Conservation (phyloP, 2,113 vertebrate species). For the Corvus cornix region DNA sequence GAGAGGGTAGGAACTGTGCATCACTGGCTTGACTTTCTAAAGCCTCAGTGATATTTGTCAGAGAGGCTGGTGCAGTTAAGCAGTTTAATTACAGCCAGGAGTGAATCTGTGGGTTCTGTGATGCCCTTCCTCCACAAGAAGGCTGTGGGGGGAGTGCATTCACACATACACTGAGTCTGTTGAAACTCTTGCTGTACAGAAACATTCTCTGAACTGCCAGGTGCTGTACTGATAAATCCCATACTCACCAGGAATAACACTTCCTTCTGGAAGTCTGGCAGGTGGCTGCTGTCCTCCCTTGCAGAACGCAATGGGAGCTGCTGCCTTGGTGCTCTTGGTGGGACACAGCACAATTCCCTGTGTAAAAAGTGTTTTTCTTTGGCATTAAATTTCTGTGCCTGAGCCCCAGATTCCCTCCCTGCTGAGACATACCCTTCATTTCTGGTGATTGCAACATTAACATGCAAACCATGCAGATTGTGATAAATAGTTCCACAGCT, state of each 20-base stretch:
- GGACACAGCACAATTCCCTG: not conserved
- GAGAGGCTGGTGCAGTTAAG: not conserved
- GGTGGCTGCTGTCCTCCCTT: not conserved
- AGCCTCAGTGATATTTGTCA: not conserved
- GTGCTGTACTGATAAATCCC: not conserved
- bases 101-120: not conserved
- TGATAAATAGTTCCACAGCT: not conserved
- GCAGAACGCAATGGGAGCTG: accelerated
- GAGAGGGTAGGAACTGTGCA: not conserved
- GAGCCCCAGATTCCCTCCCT: not conserved
- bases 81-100: not conserved
- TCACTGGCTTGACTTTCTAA: not conserved
- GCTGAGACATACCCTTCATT: not conserved
- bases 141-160: not conserved
- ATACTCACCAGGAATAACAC: accelerated
- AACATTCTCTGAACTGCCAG: not conserved
- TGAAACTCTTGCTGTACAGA: not conserved
- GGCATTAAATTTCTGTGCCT: not conserved
- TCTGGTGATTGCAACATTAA: not conserved
- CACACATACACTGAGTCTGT: accelerated
- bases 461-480: not conserved
- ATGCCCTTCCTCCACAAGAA: not conserved
- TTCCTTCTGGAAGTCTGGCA: not conserved
- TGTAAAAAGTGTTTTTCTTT: not conserved
- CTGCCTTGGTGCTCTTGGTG: not conserved